Base-by-base conservation (phyloP, 2,888 invertebrate genomes). In the Drosophila paramelanica region DNA sequence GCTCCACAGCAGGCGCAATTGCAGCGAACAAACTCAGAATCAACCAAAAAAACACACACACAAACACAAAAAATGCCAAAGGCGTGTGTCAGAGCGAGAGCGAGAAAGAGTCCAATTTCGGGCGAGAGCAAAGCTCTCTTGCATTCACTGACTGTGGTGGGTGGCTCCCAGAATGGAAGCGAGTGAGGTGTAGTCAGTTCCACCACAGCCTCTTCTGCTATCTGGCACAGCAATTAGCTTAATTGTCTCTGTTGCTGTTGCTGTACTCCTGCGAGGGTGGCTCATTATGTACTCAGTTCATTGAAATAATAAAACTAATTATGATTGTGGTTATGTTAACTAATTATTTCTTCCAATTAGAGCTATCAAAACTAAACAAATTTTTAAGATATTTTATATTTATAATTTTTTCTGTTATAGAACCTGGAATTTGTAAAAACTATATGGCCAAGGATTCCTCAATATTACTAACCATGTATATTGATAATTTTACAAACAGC, bases 171-270 rank as follows among this genome's bases (percentile, higher is more conserved):
- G 42, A 17, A 49, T 41, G 47, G n/a, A 38, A 39, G 52, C 25
- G 49, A 46, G 57, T 42, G 45, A 73, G 60, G 41, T 73, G 60
- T 55, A 73, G 47, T 56, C 56, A 39, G 53, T 50, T 50, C 60
- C 60, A 60, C 56, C 60, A 25, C 78, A 62, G 70, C 51, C 58
- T 67, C 64, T 59, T 57, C 61, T 14, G 61, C 46, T 47, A 64
- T 60, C 61, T 70, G 47, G 67, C 78, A 79, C 75, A 79, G 81
- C 84, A 89, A 90, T 90, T 90, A 89, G 85, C 88, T 83, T 89
- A 90, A 90, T 91, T 91, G 89, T 88, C 79, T 81, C 77, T 68
- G 65, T 53, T 67, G 66, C 27, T 55, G 55, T 66, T 78, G 74
- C 75, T 66, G 59, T 49, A 56, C 64, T 67, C 49, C 52, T 67